A percentile compares a stretch with the other conserved stretches of the same genome.
phyloP scores from a whole-genome alignment of 2,888 invertebrate species.

The Ophioninae sp. region DNA sequence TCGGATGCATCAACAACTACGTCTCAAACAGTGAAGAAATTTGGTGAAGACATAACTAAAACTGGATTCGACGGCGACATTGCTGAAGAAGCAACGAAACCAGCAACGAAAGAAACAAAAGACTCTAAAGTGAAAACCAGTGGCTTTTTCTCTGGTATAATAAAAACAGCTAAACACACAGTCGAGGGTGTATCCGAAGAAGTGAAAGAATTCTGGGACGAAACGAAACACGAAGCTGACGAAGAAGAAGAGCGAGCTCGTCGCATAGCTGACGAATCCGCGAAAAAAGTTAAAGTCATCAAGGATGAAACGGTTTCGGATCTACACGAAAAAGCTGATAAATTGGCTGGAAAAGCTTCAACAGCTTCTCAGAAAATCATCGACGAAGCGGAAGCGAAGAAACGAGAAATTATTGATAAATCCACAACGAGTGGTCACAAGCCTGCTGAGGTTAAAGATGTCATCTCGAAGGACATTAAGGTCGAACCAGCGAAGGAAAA shows the following conservation, averaged over 20 bases:
- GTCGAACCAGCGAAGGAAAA: constrained; percentile 51
- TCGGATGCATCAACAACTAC: constrained; percentile 27
- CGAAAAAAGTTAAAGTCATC: constrained; percentile 47
- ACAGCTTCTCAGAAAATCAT: constrained; percentile 69
- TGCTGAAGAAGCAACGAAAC: constrained; percentile 33
- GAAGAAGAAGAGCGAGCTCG: constrained; percentile 65
- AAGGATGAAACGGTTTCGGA: constrained; percentile 55
- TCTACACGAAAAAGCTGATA: constrained; percentile 26
- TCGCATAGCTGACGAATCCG: constrained; percentile 60
- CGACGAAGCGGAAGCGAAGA: constrained; percentile 76
- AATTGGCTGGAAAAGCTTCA: constrained; percentile 26
- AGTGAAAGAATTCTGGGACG: constrained; percentile 72
- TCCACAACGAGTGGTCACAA: constrained; percentile 34
- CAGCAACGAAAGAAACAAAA: constrained; percentile 58
- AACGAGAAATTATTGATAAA: constrained; percentile 54
- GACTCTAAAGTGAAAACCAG: constrained; percentile 67
- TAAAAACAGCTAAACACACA: constrained; percentile 68
- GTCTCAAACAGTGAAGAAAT: constrained; percentile 62
- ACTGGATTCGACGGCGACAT: constrained; percentile 63
- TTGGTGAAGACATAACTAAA: constrained; percentile 63
- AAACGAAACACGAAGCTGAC: constrained; percentile 69
- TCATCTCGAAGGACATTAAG: constrained; percentile 26
- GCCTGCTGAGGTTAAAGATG: constrained; percentile 41
- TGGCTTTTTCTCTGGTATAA: constrained; percentile 67
- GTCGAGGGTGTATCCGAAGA: constrained; percentile 69